phyloP scores from a whole-genome alignment of 2,113 vertebrate species.

The Cavia porcellus region DNA sequence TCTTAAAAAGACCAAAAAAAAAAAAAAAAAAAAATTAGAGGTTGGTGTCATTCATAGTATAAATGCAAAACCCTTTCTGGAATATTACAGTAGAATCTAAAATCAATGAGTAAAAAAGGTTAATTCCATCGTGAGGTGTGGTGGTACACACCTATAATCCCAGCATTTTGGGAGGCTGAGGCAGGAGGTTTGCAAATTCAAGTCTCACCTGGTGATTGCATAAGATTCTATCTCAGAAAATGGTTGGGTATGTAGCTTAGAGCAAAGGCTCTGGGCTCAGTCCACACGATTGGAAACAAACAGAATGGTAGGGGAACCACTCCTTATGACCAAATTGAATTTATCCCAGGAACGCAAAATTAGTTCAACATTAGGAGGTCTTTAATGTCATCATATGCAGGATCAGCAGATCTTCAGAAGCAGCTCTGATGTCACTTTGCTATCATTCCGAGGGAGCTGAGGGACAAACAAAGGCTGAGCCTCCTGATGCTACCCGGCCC shows the following conservation, averaged over 20 bases:
- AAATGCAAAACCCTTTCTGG: conserved; percentile 25
- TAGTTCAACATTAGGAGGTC: not conserved
- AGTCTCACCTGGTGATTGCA: not conserved
- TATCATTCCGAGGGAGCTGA: not conserved
- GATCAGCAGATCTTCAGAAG: not conserved
- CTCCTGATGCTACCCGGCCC: not conserved
- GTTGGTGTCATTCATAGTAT: not conserved
- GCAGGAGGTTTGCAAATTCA: not conserved
- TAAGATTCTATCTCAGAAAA: not conserved
- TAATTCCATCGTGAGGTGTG: not conserved
- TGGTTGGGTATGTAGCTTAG: not conserved
- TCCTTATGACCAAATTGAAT: not conserved
- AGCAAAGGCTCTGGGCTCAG: not conserved
- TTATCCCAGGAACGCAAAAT: not conserved
- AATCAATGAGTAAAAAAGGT: conserved; percentile 1
- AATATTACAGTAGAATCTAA: not conserved
- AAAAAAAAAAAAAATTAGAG: conserved; percentile 34
- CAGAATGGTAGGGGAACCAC: not conserved
- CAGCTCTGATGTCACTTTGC: not conserved
- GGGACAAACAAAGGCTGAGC: not conserved
- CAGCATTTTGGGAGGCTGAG: not conserved
- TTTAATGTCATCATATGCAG: not conserved
- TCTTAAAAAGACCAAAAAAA: too few species aligned
- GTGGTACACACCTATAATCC: not conserved
- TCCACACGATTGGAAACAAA: not conserved